A percentile compares a stretch with the other conserved stretches of the same genome.
phyloP scores from a whole-genome alignment of 2,797 vertebrate species.

The Platalea minor region DNA sequence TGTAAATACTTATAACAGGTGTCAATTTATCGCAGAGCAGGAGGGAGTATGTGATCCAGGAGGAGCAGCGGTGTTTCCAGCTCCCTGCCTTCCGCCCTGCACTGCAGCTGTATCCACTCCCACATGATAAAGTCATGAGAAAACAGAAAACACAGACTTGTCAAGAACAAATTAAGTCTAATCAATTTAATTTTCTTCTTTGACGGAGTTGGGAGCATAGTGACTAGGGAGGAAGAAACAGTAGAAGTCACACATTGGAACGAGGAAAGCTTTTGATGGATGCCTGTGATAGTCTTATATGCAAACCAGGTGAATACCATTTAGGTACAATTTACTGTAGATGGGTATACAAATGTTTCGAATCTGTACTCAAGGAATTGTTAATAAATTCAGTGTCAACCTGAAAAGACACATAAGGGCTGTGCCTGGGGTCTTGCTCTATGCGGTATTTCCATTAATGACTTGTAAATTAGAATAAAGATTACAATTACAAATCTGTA shows the following conservation, averaged over 20 bases:
- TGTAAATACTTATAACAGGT: conserved; percentile 2
- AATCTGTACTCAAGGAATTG: neutral
- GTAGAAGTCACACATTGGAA: neutral
- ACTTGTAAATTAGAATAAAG: conserved; percentile 44
- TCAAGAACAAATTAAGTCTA: conserved; percentile 54
- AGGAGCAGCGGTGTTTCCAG: neutral
- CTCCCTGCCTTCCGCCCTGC: neutral
- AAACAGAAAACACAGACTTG: conserved; percentile 50
- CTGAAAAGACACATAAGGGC: neutral
- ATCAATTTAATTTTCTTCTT: conserved; percentile 38
- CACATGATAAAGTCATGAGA: conserved; percentile 20
- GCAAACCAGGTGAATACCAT: conserved; percentile 18
- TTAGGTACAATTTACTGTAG: neutral
- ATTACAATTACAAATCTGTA: conserved; percentile 58
- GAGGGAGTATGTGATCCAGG: neutral
- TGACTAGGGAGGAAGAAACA: neutral
- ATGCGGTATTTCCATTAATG: neutral
- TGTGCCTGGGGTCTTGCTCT: conserved; percentile 31
- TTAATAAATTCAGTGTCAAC: neutral
- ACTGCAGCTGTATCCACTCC: neutral
- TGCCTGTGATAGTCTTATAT: neutral
- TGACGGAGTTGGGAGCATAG: neutral
- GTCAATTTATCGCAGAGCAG: neutral
- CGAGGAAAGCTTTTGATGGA: conserved; percentile 32
- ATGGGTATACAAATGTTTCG: conserved; percentile 6